phyloP scores from a whole-genome alignment of 1,140 invertebrate genomes.

The Brachionus asplanchnoidis region DNA sequence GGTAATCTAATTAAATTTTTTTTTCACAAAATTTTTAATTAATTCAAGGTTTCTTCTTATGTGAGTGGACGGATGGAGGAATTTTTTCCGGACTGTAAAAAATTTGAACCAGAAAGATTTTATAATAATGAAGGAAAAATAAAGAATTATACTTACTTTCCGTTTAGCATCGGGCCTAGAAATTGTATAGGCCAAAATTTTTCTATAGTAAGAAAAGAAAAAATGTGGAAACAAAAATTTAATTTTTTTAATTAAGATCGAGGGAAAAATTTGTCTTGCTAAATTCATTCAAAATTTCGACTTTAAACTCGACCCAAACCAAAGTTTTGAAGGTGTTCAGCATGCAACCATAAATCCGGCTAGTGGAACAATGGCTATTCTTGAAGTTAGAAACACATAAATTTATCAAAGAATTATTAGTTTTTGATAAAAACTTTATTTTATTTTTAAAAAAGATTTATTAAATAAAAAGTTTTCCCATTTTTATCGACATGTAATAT shows the following conservation, averaged over 20 bases:
- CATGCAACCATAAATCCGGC: constrained; percentile 29
- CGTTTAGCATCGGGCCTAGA: constrained; percentile 1
- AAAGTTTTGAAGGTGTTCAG: constrained; percentile 17
- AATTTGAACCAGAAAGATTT: constrained; percentile 32
- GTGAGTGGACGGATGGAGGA: not conserved
- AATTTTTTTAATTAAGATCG: not conserved
- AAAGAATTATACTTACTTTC: constrained; percentile 30
- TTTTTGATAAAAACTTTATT: not conserved
- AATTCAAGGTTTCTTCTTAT: constrained; percentile 16
- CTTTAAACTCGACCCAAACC: constrained; percentile 26
- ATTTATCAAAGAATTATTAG: not conserved
- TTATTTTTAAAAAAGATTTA: not conserved
- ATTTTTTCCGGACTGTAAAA: not conserved
- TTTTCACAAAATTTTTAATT: not conserved
- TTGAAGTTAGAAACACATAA: not conserved
- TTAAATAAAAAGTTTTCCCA: no score
- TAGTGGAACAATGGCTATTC: not conserved
- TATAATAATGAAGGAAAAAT: not conserved
- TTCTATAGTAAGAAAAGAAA: not conserved
- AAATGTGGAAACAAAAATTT: not conserved
- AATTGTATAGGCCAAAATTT: constrained; percentile 39
- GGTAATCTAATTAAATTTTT: not conserved
- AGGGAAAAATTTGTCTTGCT: constrained; percentile 6
- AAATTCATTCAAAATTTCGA: constrained; percentile 33
- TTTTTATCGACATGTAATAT: no score